These are phyloP conservation scores for Physeter macrocephalus DNA, from an alignment of 2,113 vertebrate genomes.

Conservation along the genomic window DNA sequence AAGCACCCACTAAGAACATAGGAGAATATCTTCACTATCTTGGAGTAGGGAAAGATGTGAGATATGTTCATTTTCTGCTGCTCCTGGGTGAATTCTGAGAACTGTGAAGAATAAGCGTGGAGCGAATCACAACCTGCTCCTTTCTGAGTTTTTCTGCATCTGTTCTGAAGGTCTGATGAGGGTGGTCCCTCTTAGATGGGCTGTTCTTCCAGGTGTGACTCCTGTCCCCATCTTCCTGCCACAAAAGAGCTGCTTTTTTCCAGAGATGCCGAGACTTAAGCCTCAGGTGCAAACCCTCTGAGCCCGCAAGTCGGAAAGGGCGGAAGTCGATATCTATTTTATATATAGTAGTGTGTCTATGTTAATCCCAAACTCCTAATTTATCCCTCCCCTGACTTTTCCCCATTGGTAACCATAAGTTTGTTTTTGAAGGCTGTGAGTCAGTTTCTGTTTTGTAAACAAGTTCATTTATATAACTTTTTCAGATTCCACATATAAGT, in stretches of 20 bases:
- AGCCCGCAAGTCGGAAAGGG: no score
- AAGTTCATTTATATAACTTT: not conserved
- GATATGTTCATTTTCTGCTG: conserved; percentile 15
- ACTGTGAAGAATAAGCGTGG: not conserved
- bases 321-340: not conserved
- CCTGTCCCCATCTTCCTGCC: not conserved
- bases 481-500: not conserved
- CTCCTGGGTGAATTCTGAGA: not conserved
- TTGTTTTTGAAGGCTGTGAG: not conserved
- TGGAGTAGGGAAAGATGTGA: not conserved
- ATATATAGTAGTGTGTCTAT: not conserved
- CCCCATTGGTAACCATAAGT: not conserved
- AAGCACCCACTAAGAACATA: no score
- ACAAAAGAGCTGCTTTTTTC: not conserved
- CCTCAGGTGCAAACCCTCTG: not conserved
- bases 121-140: not conserved
- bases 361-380: not conserved
- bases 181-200: not conserved
- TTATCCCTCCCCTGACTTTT: not conserved
- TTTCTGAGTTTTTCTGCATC: not conserved
- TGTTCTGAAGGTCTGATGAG: not conserved
- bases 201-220: not conserved
- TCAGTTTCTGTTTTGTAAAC: not conserved
- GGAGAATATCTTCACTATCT: no score
- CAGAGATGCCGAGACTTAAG: not conserved